Base-by-base conservation (phyloP, 2,113 vertebrate genomes). In the Festucalex cinctus region DNA sequence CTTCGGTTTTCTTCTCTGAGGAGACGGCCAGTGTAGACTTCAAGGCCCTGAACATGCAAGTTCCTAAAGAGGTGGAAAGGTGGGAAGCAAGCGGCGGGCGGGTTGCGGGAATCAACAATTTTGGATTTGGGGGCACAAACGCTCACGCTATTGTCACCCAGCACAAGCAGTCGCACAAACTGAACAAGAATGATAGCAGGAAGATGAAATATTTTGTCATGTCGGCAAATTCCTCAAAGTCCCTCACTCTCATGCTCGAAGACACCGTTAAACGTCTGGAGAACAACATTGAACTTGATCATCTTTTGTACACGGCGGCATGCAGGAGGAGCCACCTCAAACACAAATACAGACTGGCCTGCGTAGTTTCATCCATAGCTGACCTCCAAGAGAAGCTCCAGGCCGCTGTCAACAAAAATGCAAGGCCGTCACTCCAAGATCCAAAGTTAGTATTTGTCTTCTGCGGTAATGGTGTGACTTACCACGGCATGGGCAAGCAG, bases 121-220 rank as follows among this genome's bases (percentile, higher is more conserved):
- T 96, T 91, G 94, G 94, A 9, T 95, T 95, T 89, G 94, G 93
- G 22, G 94, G 94, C 43, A 95, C 94, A 61, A 95, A 95, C 76
- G 93, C 91, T 59, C 94, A 95, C 0, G 65, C 83, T 19, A 85
- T 94, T 71, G 89, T 95, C 28, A 93, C 85, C 78, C 88, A 95
- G 71, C 63, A 91, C 57, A 91, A 83, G 36, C 88, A 91, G 72
- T 6, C 71, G 13, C 14, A 24, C 14, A 13, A 28, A 46, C 24
- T 70, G 39, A 63, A 69, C 61, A 62, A 66, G 36, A 71, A 7
- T 9, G 20, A 68, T 53, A 76, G 68, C 44, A 90, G 77, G 68
- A 77, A 84, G 5, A 51, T 80, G 17, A 91, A 91, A 68, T 88
- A 88, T 78, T 90, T 95, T 85, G 73, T 94, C 26, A 71, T 94